Evolutionary conservation across 2,113 vertebrate genomes (phyloP).

Genomic region (Oreochromis niloticus): DNA sequence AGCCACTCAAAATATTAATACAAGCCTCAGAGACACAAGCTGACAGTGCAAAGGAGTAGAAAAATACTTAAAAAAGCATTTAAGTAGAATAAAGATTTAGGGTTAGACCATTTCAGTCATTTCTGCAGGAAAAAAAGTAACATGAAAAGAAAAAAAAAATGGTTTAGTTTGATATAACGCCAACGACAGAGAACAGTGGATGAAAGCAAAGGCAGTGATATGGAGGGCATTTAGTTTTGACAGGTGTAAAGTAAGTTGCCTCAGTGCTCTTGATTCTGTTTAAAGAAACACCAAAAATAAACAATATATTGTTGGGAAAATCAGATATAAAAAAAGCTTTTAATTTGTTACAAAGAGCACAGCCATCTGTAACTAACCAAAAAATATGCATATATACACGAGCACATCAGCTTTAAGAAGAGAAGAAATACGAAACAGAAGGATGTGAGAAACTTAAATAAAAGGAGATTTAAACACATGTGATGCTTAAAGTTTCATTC

Average conservation of each 20-base stretch:
- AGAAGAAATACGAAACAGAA: neutral
- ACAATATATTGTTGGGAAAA: neutral
- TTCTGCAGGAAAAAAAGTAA: neutral
- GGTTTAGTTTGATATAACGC: neutral
- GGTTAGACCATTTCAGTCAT: neutral
- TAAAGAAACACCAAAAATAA: neutral
- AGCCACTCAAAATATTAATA: slow-evolving; percentile 19
- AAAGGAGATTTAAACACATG: neutral
- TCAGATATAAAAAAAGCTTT: neutral
- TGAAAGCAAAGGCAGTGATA: neutral
- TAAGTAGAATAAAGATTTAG: slow-evolving; percentile 8
- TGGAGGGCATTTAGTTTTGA: neutral
- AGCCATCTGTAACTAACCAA: neutral
- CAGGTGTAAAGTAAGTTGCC: neutral
- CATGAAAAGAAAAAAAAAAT: neutral
- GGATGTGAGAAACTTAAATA: neutral
- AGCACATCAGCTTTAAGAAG: neutral
- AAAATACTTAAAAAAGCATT: slow-evolving; percentile 48
- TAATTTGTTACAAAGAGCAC: neutral
- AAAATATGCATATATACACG: neutral
- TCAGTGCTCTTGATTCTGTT: neutral
- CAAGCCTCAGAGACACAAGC: neutral
- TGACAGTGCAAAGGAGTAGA: slow-evolving; percentile 34
- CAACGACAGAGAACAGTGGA: neutral
- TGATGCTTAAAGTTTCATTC: slow-evolving; percentile 19